Percentiles rank a stretch among this genome's conserved stretches.
Evolutionary conservation across 2,888 invertebrate genomes (phyloP).

Genomic region (Sericinus montela): DNA sequence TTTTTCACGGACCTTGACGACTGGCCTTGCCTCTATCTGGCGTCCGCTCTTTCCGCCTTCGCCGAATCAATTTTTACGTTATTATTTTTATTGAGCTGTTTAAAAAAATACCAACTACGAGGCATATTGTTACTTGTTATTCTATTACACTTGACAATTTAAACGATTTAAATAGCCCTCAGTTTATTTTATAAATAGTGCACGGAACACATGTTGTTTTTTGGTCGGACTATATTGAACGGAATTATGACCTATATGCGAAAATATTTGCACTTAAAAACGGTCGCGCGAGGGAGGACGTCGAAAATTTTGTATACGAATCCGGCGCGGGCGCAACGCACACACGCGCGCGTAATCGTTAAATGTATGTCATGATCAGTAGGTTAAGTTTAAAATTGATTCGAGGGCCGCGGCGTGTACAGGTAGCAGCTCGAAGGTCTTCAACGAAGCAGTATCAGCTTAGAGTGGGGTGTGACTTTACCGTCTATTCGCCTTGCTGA

Average conservation of each 20-base stretch:
- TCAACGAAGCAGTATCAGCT: constrained; percentile 11
- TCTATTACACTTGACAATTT: too few species aligned
- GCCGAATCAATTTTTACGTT: constrained; percentile 71
- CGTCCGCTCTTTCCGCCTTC: constrained; percentile 77
- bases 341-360: constrained; percentile 62
- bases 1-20: constrained; percentile 58
- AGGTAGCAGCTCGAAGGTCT: constrained; percentile 43
- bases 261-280: constrained; percentile 21
- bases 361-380: constrained; percentile 78
- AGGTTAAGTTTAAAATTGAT: constrained; percentile 76
- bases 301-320: constrained; percentile 40
- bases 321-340: constrained; percentile 47
- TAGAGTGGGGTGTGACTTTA: background rate
- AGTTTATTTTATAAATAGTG: background rate
- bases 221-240: background rate
- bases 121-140: constrained; percentile 1
- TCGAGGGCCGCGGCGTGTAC: constrained; percentile 49
- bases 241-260: constrained; percentile 29
- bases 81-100: constrained; percentile 53
- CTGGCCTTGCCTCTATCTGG: constrained; percentile 72
- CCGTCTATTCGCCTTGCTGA: background rate
- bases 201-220: background rate
- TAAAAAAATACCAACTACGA: constrained; percentile 5
- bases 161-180: background rate
- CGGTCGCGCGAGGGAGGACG: constrained; percentile 33